These are phyloP conservation scores for Prionace glauca DNA, from an alignment of 2,797 vertebrate genomes.

Conservation along the genomic window DNA sequence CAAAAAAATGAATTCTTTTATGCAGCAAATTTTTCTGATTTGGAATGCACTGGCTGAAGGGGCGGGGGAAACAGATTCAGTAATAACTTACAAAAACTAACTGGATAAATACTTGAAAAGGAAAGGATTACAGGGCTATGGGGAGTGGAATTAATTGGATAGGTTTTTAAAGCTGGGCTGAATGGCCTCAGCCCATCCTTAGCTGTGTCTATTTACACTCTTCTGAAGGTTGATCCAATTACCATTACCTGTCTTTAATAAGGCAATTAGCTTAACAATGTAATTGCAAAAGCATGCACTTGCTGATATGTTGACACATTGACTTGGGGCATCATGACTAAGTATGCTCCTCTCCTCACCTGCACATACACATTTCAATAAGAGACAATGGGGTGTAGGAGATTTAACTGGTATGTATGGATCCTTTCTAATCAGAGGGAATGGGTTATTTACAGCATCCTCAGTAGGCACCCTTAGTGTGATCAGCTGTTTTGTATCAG, in stretches of 20 bases:
- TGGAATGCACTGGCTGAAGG: no score
- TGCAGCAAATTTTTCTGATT: neutral
- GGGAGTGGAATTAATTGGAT: neutral
- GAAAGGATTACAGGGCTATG: neutral
- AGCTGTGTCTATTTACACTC: no score
- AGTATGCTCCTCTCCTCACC: neutral
- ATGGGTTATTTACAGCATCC: neutral
- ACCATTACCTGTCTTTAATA: no score
- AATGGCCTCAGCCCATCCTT: neutral
- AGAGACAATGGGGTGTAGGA: neutral
- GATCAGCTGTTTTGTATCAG: neutral
- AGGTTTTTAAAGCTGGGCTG: neutral
- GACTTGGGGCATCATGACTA: neutral
- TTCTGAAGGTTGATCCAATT: no score
- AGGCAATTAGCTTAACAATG: no score
- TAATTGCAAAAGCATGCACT: no score
- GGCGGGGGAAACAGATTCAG: neutral
- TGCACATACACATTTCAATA: neutral
- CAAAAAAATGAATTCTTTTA: neutral
- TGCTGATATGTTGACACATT: no score
- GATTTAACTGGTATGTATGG: neutral
- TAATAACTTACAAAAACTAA: neutral
- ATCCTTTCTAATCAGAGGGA: neutral
- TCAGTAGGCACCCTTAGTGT: neutral
- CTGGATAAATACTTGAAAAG: neutral